Percentiles rank a stretch among this genome's conserved stretches.
phyloP scores from a whole-genome alignment of 92 coral and sea anemone genomes.

The Porites evermanni region DNA sequence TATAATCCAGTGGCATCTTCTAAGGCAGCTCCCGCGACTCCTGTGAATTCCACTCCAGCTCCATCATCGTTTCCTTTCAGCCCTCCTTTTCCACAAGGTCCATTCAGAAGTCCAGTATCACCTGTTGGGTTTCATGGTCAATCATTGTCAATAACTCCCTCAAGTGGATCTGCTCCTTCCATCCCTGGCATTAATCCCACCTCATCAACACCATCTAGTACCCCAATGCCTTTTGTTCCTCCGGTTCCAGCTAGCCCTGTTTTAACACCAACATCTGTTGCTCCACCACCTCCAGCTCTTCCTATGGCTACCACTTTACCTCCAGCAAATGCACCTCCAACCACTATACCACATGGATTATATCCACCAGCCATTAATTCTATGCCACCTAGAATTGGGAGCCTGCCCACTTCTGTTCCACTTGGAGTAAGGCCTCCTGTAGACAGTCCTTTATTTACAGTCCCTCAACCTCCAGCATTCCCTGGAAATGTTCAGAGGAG shows the following conservation, averaged over 20 bases:
- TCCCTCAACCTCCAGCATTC: slow-evolving; percentile 5
- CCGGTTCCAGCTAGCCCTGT: not conserved
- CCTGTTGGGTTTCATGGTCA: slow-evolving; percentile 14
- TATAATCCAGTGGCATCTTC: slow-evolving; percentile 14
- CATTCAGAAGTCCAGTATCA: slow-evolving; percentile 22
- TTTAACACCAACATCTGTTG: not conserved
- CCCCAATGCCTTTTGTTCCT: slow-evolving; percentile 4
- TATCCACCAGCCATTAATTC: not conserved
- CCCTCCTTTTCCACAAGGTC: slow-evolving; percentile 42
- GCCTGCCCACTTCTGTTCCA: not conserved
- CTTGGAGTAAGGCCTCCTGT: not conserved
- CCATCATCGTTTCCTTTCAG: slow-evolving; percentile 17
- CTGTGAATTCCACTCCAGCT: slow-evolving; percentile 1
- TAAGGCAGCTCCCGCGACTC: not conserved
- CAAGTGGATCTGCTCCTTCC: not conserved
- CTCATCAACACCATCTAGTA: slow-evolving; percentile 9
- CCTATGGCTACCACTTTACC: not conserved
- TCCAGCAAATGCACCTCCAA: not conserved
- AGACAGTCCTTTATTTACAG: not conserved
- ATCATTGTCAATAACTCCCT: not conserved
- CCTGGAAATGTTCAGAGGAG: slow-evolving; percentile 9
- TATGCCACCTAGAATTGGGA: slow-evolving; percentile 7
- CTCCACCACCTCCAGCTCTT: not conserved
- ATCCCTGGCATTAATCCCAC: not conserved
- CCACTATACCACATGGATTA: not conserved